These are phyloP conservation scores for Elymnias hypermnestra DNA, from an alignment of 1,140 invertebrate genomes.

Conservation along the genomic window DNA sequence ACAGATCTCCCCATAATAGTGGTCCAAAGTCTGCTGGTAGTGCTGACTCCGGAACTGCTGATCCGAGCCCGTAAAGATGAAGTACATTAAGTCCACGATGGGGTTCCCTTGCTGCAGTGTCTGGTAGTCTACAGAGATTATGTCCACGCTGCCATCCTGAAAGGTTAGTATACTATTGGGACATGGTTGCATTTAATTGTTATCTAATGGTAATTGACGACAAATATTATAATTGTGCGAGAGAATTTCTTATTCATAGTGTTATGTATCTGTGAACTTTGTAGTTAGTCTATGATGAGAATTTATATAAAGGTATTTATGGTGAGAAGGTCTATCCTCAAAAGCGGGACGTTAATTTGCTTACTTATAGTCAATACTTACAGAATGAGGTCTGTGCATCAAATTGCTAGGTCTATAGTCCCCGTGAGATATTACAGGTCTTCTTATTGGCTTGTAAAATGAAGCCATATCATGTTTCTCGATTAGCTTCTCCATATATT, in stretches of 20 bases:
- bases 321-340: too few species aligned
- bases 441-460: conserved; percentile 16
- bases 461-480: background rate
- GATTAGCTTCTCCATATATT: conserved; percentile 9
- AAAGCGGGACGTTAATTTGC: too few species aligned
- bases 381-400: too few species aligned
- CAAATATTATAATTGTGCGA: too few species aligned
- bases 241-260: too few species aligned
- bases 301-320: too few species aligned
- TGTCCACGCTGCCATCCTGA: conserved; percentile 41
- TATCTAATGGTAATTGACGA: too few species aligned
- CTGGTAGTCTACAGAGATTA: conserved; percentile 75
- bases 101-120: conserved; percentile 69
- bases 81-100: conserved; percentile 73
- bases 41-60: conserved; percentile 54
- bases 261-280: too few species aligned
- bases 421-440: conserved; percentile 31
- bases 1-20: conserved; percentile 68
- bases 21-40: conserved; percentile 59
- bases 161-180: too few species aligned
- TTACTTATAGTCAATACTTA: too few species aligned
- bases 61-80: conserved; percentile 73
- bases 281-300: too few species aligned
- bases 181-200: too few species aligned
- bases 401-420: conserved; percentile 44